phyloP scores from a whole-genome alignment of 2,888 invertebrate species.

The Gryllus longicercus region DNA sequence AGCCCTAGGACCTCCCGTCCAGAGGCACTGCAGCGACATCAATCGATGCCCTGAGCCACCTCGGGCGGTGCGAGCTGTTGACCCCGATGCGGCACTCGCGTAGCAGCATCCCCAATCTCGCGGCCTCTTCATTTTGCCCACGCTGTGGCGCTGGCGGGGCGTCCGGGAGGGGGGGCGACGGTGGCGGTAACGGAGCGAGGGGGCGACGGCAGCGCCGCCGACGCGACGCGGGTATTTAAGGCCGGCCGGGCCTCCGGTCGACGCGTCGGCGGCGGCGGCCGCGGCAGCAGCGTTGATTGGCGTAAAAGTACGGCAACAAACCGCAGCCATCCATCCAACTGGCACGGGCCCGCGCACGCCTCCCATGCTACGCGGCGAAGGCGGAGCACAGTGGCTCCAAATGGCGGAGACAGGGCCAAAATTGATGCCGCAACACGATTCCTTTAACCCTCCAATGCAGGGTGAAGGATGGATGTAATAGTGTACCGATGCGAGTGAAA shows the following conservation, averaged over 20 bases:
- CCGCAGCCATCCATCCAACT: constrained; percentile 17
- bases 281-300: constrained; percentile 17
- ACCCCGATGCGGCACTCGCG: too few species aligned
- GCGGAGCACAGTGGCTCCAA: neutral
- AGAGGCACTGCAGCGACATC: too few species aligned
- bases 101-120: too few species aligned
- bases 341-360: neutral
- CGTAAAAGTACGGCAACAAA: constrained; percentile 17
- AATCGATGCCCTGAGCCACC: too few species aligned
- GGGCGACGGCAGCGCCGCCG: neutral
- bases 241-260: neutral
- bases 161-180: neutral
- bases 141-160: neutral
- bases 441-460: too few species aligned
- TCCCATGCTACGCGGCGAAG: neutral
- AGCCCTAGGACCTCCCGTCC: too few species aligned
- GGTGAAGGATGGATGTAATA: too few species aligned
- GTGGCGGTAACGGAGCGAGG: neutral
- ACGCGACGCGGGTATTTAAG: constrained; percentile 17
- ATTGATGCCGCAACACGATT: too few species aligned
- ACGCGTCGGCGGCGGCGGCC: neutral
- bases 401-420: neutral
- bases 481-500: too few species aligned
- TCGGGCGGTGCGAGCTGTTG: too few species aligned
- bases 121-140: too few species aligned